Percentiles rank a stretch among this genome's conserved stretches.
Conservation (phyloP, 2,888 invertebrate species). For the Andrena haemorrhoa region DNA sequence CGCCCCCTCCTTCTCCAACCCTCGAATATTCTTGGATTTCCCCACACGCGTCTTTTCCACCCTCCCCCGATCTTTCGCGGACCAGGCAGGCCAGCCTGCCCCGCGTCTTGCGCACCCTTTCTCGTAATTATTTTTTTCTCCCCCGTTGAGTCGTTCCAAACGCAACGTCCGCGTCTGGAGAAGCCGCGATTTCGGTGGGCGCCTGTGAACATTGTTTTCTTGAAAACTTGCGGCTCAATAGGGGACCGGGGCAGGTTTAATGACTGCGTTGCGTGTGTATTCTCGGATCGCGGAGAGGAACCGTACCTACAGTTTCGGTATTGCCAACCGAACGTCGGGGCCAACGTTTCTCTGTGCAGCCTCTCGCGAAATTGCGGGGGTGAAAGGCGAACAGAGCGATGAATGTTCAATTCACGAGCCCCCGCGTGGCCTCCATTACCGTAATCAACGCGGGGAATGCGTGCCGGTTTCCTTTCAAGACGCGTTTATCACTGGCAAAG, state of each 20-base stretch:
- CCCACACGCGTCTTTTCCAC: slow-evolving; percentile 30
- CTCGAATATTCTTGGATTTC: slow-evolving; percentile 53
- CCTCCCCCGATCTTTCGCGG: background rate
- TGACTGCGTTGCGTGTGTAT: too few species aligned
- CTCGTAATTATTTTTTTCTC: background rate
- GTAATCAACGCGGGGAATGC: slow-evolving; percentile 29
- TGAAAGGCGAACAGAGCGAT: background rate
- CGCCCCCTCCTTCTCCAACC: background rate
- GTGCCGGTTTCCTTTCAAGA: slow-evolving; percentile 43
- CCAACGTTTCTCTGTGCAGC: slow-evolving; percentile 1
- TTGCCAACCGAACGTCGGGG: background rate
- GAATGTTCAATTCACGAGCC: slow-evolving; percentile 36
- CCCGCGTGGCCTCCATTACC: slow-evolving; percentile 38
- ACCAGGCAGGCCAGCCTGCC: background rate
- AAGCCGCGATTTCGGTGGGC: too few species aligned
- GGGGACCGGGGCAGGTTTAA: too few species aligned
- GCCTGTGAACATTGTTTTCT: too few species aligned
- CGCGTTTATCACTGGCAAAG: slow-evolving; percentile 45
- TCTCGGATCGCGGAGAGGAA: too few species aligned
- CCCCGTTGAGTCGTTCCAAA: too few species aligned
- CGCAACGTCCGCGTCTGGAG: too few species aligned
- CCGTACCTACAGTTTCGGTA: too few species aligned
- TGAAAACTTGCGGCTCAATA: too few species aligned
- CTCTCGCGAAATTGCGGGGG: background rate
- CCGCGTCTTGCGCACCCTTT: background rate